Conservation (phyloP, 1,140 invertebrate species). For the Drosophila nigrodunni region DNA sequence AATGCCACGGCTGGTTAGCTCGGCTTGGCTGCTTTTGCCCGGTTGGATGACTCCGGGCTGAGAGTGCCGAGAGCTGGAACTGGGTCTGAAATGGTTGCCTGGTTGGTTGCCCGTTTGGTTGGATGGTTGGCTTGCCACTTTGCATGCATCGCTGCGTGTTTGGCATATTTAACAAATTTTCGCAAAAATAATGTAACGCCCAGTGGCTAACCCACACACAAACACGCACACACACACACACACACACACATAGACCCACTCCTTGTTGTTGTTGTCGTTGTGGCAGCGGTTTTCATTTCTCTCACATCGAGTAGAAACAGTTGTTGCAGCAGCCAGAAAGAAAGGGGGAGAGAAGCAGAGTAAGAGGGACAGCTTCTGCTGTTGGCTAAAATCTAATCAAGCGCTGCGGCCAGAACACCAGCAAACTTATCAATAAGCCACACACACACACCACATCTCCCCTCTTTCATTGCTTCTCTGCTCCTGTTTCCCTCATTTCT, state of each 20-base stretch:
- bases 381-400: constrained; percentile 78
- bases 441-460: constrained; percentile 18
- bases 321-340: background rate
- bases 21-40: constrained; percentile 42
- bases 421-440: constrained; percentile 65
- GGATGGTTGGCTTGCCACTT: constrained; percentile 59
- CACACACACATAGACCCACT: background rate
- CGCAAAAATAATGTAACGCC: constrained; percentile 78
- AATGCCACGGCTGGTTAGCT: constrained; percentile 77
- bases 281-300: constrained; percentile 61
- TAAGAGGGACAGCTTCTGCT: constrained; percentile 18
- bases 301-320: constrained; percentile 32
- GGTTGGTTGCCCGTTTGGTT: constrained; percentile 30
- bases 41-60: constrained; percentile 37
- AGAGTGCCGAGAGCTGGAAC: no score
- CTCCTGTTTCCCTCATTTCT: background rate
- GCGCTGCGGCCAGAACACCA: constrained; percentile 68
- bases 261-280: constrained; percentile 32
- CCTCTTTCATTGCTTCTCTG: background rate
- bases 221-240: no score
- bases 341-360: background rate
- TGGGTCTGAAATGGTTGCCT: constrained; percentile 19
- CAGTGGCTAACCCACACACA: background rate
- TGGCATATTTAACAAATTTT: constrained; percentile 83
- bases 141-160: constrained; percentile 82